Conservation (phyloP, 2,797 vertebrate species). For the Ibycter americanus region DNA sequence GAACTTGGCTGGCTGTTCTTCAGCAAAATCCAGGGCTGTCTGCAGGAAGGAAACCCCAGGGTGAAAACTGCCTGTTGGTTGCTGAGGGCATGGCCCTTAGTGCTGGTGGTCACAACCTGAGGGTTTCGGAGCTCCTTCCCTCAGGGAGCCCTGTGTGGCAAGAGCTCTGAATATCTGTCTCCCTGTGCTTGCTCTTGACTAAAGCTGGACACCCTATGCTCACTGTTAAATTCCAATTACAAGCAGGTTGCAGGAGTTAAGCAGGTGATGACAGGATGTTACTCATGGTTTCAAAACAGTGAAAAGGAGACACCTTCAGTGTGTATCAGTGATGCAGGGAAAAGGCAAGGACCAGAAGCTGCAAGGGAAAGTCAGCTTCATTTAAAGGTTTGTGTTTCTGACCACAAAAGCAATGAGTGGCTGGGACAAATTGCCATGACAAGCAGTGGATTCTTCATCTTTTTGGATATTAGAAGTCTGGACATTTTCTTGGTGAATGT, state of each 20-base stretch:
- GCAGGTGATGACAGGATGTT: not conserved
- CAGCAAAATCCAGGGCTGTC: not conserved
- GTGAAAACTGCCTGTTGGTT: not conserved
- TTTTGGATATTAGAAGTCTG: not conserved
- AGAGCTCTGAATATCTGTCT: not conserved
- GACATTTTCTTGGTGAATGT: not conserved
- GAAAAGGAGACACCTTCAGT: not conserved
- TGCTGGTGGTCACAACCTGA: accelerated
- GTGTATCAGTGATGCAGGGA: not conserved
- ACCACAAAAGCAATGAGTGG: accelerated
- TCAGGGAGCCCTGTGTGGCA: not conserved
- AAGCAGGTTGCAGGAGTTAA: not conserved
- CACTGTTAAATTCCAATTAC: not conserved
- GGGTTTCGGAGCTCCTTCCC: not conserved
- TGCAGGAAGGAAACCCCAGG: not conserved
- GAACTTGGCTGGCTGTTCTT: not conserved
- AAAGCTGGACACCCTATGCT: not conserved
- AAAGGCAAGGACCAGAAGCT: not conserved
- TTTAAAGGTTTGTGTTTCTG: not conserved
- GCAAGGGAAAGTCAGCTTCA: not conserved
- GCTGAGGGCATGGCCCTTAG: not conserved
- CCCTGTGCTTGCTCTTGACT: not conserved
- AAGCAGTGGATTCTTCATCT: not conserved
- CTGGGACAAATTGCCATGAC: not conserved
- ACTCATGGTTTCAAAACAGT: not conserved